phyloP scores from a whole-genome alignment of 2,797 vertebrate genomes.

The Dallia pectoralis region DNA sequence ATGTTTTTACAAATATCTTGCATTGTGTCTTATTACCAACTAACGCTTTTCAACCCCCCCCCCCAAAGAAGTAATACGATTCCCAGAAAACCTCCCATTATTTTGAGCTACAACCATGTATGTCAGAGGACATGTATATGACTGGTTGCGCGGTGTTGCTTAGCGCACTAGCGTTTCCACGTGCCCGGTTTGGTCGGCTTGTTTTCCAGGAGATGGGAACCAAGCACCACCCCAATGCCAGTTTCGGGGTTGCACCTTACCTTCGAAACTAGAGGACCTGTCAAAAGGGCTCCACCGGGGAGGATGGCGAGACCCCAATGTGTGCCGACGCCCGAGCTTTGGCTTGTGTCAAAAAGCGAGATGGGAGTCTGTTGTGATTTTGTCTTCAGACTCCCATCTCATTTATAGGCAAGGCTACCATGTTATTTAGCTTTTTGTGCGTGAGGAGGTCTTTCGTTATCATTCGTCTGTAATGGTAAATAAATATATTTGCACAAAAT shows the following conservation, averaged over 20 bases:
- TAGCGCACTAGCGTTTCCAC: no score
- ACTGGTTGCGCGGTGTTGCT: no score
- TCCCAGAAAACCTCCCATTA: no score
- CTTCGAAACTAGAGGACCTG: no score
- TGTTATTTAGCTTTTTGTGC: conserved; percentile 2
- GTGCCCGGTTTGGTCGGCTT: no score
- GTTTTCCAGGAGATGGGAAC: no score
- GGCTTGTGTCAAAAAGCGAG: conserved; percentile 10
- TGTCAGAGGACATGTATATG: no score
- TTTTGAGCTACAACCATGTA: no score
- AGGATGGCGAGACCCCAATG: conserved; percentile 20
- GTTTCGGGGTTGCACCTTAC: no score
- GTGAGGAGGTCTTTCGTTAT: conserved; percentile 26
- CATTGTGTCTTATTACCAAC: conserved; percentile 32
- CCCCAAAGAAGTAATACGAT: conserved; percentile 2
- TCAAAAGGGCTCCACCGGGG: no score
- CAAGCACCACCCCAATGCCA: no score
- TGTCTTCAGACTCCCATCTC: conserved; percentile 9
- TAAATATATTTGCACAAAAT: conserved; percentile 51
- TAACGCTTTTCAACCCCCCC: conserved; percentile 9
- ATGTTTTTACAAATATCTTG: conserved; percentile 19
- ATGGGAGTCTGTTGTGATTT: conserved; percentile 8
- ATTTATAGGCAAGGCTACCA: neutral
- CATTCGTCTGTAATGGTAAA: conserved; percentile 23
- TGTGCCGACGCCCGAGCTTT: conserved; percentile 16